Percentiles rank a stretch among this genome's conserved stretches.
Conservation (phyloP, 2,113 vertebrate genomes). For the Corythornis madagascariensis region DNA sequence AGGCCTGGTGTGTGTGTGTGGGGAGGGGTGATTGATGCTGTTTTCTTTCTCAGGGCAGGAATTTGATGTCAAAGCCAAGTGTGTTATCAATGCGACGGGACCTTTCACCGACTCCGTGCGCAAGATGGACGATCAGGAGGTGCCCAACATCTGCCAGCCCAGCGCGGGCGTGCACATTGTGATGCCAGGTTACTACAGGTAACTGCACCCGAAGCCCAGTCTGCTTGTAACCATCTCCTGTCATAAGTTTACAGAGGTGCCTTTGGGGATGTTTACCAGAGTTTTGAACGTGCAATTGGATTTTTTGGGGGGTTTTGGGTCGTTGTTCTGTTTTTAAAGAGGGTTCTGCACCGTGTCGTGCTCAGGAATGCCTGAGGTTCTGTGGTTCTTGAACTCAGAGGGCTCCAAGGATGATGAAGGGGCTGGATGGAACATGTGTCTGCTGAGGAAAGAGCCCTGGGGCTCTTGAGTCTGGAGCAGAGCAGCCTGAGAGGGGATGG, state of each 20-base stretch:
- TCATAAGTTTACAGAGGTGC: accelerated
- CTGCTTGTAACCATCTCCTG: not conserved
- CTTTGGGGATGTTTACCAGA: accelerated
- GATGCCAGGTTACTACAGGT: slow-evolving; percentile 93
- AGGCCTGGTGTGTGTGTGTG: slow-evolving; percentile 60
- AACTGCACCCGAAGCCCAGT: slow-evolving; percentile 9
- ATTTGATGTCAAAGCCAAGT: slow-evolving; percentile 98
- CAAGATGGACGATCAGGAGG: slow-evolving; percentile 91
- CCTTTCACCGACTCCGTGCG: slow-evolving; percentile 90
- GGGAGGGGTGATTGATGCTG: slow-evolving; percentile 84
- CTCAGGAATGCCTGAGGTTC: not conserved
- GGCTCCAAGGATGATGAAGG: too few species aligned
- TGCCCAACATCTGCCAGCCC: slow-evolving; percentile 89
- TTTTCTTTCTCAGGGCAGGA: slow-evolving; percentile 95
- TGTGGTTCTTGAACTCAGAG: too few species aligned
- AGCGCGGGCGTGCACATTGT: slow-evolving; percentile 89
- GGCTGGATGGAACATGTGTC: too few species aligned
- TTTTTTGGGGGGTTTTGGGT: not conserved
- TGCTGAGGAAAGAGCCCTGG: too few species aligned
- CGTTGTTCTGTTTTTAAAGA: not conserved
- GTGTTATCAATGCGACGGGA: slow-evolving; percentile 97
- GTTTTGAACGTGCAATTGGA: accelerated
- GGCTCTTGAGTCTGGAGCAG: too few species aligned
- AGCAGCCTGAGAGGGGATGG: too few species aligned
- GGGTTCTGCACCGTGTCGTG: not conserved